phyloP scores from a whole-genome alignment of 2,888 invertebrate genomes.

The Hyposoter didymator region DNA sequence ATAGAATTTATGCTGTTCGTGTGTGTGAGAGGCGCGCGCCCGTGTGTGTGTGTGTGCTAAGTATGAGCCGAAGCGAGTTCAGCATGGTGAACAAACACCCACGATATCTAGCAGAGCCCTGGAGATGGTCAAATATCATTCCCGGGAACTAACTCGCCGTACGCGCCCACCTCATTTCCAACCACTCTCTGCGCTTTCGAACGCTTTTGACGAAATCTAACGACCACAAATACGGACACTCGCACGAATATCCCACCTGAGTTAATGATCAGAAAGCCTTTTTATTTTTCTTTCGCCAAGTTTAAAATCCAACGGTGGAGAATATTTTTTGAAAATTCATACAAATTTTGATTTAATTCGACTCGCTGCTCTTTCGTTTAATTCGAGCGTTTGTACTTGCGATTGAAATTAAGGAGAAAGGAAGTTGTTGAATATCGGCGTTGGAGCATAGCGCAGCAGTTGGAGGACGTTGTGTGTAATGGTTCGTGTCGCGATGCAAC shows the following conservation, averaged over 20 bases:
- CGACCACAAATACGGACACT: conserved; percentile 22
- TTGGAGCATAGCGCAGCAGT: too few species aligned
- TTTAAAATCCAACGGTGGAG: not conserved
- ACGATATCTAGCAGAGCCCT: conserved; percentile 52
- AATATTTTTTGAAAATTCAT: not conserved
- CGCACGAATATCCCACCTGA: conserved; percentile 18
- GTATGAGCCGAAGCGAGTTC: conserved; percentile 42
- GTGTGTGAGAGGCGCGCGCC: not conserved
- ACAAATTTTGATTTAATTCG: not conserved
- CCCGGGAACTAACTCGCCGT: conserved; percentile 57
- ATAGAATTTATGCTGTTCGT: conserved; percentile 56
- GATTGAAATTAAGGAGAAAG: too few species aligned
- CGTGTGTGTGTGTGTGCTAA: conserved; percentile 21
- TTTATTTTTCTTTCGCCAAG: not conserved
- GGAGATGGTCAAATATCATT: conserved; percentile 66
- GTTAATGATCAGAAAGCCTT: not conserved
- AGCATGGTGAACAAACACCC: conserved; percentile 61
- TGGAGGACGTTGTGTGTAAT: too few species aligned
- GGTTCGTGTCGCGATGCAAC: too few species aligned
- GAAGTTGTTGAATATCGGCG: too few species aligned
- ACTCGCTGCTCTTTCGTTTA: not conserved
- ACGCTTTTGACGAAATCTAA: conserved; percentile 42
- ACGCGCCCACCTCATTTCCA: conserved; percentile 47
- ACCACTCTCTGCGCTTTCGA: conserved; percentile 31
- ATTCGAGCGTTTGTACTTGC: too few species aligned